Conservation (phyloP, 2,797 vertebrate species). For the Leucoraja ocellata region DNA sequence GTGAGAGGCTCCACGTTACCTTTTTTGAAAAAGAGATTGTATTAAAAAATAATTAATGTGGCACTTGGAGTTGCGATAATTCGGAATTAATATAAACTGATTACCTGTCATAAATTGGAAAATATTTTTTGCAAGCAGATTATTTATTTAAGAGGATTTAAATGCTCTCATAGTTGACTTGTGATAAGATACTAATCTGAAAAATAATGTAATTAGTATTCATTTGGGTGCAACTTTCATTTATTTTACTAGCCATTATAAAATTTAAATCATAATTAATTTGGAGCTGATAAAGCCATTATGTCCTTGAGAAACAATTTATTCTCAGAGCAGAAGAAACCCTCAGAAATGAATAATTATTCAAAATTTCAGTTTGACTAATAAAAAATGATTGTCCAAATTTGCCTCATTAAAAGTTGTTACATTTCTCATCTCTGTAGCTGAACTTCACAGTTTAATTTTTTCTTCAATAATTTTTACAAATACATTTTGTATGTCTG, state of each 20-base stretch:
- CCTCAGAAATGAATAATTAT: slow-evolving; percentile 51
- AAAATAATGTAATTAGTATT: slow-evolving; percentile 33
- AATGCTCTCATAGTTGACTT: background rate
- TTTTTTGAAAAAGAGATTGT: background rate
- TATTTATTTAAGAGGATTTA: slow-evolving; percentile 35
- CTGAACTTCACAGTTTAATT: background rate
- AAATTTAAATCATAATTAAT: slow-evolving; percentile 36
- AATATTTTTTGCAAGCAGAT: slow-evolving; percentile 14
- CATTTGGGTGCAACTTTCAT: slow-evolving; percentile 33
- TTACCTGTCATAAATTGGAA: slow-evolving; percentile 15
- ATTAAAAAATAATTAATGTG: background rate
- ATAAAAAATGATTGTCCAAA: slow-evolving; percentile 43
- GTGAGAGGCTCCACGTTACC: background rate
- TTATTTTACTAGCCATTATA: slow-evolving; percentile 33
- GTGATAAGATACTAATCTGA: slow-evolving; percentile 23
- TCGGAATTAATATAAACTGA: slow-evolving; percentile 19
- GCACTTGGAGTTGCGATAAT: background rate
- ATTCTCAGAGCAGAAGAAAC: slow-evolving; percentile 45
- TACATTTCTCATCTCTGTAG: background rate
- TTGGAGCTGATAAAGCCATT: slow-evolving; percentile 33
- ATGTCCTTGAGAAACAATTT: slow-evolving; percentile 34
- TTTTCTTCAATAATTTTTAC: background rate
- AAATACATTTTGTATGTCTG: background rate
- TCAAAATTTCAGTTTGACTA: slow-evolving; percentile 50
- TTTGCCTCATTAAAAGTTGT: slow-evolving; percentile 39